Conservation (phyloP, 2,797 vertebrate genomes). For the Calcarius lapponicus region DNA sequence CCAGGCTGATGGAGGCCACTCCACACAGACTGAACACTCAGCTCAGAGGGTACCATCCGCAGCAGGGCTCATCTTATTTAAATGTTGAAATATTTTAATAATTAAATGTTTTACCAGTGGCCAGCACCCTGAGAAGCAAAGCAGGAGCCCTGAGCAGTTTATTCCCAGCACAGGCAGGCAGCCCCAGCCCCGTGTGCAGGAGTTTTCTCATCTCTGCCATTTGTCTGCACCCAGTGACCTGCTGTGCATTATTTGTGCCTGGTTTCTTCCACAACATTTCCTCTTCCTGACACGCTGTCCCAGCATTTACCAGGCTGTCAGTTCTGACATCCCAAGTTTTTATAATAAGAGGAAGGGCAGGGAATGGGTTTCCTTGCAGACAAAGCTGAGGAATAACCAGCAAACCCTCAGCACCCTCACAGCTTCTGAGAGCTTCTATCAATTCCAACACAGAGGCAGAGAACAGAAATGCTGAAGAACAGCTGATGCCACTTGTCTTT, state of each 20-base stretch:
- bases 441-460: background rate
- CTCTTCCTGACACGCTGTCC: background rate
- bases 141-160: background rate
- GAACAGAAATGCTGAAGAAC: background rate
- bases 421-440: background rate
- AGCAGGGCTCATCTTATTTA: background rate
- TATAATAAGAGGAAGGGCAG: background rate
- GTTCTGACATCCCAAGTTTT: slow-evolving; percentile 25
- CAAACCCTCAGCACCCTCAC: background rate
- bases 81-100: background rate
- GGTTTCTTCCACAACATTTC: slow-evolving; percentile 28
- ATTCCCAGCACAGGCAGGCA: background rate
- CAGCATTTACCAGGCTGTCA: slow-evolving; percentile 22
- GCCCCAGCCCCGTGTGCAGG: background rate
- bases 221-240: background rate
- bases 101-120: background rate
- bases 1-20: background rate
- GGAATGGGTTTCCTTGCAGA: background rate
- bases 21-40: background rate
- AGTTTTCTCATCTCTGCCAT: background rate
- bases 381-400: background rate
- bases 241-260: slow-evolving; percentile 16
- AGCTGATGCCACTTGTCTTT: background rate
- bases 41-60: background rate
- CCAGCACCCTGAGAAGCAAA: background rate